Percentiles rank a stretch among this genome's conserved stretches.
These are phyloP conservation scores for Sphenopsis melanotis DNA, from an alignment of 2,797 vertebrate species.

Conservation along the genomic window DNA sequence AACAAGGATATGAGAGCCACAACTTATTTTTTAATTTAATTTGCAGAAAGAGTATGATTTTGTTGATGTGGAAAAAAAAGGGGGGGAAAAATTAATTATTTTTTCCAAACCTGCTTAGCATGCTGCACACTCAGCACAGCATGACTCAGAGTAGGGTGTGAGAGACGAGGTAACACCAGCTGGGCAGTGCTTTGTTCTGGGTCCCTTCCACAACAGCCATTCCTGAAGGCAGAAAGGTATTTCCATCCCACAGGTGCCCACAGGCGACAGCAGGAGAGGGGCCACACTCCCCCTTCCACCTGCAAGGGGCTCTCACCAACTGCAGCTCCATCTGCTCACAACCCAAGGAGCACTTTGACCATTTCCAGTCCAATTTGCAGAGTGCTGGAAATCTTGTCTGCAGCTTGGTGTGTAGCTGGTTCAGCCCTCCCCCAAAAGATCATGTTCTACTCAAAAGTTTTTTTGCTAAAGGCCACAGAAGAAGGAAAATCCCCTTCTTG, in stretches of 20 bases:
- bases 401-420: background rate
- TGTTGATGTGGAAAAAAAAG: background rate
- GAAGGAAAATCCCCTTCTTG: background rate
- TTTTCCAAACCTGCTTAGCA: background rate
- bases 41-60: background rate
- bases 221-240: background rate
- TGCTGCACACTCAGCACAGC: background rate
- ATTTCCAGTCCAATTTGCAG: background rate
- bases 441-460: fast-evolving
- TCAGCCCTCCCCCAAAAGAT: background rate
- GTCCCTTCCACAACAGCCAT: background rate
- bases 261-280: background rate
- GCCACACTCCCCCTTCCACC: background rate
- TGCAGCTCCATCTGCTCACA: fast-evolving
- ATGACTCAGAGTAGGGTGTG: background rate
- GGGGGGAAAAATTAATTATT: fast-evolving
- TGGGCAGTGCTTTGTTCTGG: background rate
- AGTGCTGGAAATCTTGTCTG: background rate
- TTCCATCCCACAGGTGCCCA: background rate
- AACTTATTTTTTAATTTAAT: background rate
- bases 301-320: background rate
- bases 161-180: background rate
- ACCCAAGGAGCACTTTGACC: background rate
- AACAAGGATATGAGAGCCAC: background rate
- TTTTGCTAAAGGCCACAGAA: background rate